Evolutionary conservation across 2,113 vertebrate genomes (phyloP).

Genomic region (Alligator sinensis): DNA sequence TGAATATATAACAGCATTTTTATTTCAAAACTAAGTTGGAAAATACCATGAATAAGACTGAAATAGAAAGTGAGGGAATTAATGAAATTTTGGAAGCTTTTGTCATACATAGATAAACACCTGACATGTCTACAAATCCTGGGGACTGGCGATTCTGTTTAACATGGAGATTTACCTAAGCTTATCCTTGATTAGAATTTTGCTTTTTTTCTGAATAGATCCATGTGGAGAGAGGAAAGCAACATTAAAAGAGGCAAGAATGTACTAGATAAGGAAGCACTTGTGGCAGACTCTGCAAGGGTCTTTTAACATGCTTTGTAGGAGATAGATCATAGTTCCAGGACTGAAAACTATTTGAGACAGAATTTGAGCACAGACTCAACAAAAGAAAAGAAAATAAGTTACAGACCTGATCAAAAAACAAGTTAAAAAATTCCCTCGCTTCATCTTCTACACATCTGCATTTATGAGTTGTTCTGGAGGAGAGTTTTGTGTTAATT

Average conservation of each 20-base stretch:
- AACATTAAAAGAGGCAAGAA: background rate
- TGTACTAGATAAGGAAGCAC: background rate
- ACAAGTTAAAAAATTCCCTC: background rate
- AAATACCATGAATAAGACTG: background rate
- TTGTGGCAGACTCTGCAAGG: background rate
- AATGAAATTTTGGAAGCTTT: background rate
- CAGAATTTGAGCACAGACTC: background rate
- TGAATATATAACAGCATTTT: background rate
- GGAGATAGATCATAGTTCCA: background rate
- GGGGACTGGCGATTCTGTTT: background rate
- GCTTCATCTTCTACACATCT: background rate
- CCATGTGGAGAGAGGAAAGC: background rate
- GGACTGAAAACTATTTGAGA: background rate
- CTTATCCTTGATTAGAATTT: background rate
- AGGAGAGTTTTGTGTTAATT: background rate
- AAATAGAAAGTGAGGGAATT: background rate
- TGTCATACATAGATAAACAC: background rate
- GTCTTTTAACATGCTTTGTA: background rate
- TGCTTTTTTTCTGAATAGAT: background rate
- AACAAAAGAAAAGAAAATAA: background rate
- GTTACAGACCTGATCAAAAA: background rate
- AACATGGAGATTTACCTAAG: background rate
- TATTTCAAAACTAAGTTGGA: background rate
- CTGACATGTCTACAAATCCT: background rate
- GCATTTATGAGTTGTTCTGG: background rate